A percentile compares a stretch with the other conserved stretches of the same genome.
Conservation (phyloP, 2,797 vertebrate genomes). For the Betta splendens region DNA sequence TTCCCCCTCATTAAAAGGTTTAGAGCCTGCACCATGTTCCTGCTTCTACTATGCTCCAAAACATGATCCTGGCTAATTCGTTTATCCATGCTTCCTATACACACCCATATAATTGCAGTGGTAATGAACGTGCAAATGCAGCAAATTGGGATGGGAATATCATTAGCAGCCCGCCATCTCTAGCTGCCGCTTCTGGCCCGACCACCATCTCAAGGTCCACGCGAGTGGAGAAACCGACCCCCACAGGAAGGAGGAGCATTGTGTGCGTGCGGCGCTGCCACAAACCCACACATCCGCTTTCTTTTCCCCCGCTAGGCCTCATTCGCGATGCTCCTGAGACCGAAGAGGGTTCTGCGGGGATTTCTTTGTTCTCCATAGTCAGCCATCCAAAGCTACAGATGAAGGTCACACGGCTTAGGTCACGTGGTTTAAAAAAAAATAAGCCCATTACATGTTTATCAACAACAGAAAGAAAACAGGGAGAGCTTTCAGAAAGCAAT, state of each 20-base stretch:
- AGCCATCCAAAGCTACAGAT: conserved; percentile 43
- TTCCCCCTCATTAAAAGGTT: conserved; percentile 81
- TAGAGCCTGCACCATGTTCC: conserved; percentile 69
- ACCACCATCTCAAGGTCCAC: conserved; percentile 30
- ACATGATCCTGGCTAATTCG: conserved; percentile 81
- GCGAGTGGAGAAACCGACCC: conserved; percentile 12
- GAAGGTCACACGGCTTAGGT: conserved; percentile 56
- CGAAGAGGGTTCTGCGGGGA: conserved; percentile 36
- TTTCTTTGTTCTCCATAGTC: conserved; percentile 41
- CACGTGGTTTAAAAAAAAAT: conserved; percentile 37
- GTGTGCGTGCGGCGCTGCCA: conserved; percentile 3
- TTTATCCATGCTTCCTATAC: conserved; percentile 81
- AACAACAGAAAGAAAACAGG: conserved; percentile 57
- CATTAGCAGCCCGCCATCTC: conserved; percentile 73
- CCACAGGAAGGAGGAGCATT: conserved; percentile 3
- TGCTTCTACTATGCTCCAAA: conserved; percentile 73
- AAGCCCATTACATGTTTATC: conserved; percentile 69
- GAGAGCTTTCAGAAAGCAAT: conserved; percentile 65
- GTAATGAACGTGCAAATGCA: conserved; percentile 86
- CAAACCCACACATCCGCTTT: conserved; percentile 34
- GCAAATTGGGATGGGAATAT: conserved; percentile 87
- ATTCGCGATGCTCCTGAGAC: conserved; percentile 29
- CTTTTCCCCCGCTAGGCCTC: conserved; percentile 31
- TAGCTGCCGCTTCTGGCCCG: conserved; percentile 38
- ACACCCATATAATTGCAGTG: conserved; percentile 85